Evolutionary conservation across 1,140 invertebrate genomes (phyloP), one percentile per base, ranked within the genome.

Genomic region (Aphaenogaster floridana): DNA sequence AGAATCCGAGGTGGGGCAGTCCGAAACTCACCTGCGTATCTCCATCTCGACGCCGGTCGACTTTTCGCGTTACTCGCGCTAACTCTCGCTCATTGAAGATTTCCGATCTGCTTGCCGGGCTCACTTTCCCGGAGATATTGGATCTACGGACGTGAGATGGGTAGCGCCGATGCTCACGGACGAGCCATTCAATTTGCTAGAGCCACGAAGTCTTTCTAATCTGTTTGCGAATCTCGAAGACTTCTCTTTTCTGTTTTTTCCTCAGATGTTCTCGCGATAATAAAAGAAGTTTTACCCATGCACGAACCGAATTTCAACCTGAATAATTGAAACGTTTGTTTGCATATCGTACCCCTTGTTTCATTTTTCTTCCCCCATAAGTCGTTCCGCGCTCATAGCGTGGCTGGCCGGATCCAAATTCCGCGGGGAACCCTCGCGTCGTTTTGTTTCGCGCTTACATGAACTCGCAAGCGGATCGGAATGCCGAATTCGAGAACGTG

Each of bases 301-400:
- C 42, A 21, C 13, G 39, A 59, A 48, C 8, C 54, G 42, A 76
- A 84, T 17, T 74, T 72, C 17, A 36, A 36, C 15, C 54, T 88
- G 90, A 91, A 91, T 91, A 84, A 91, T 88, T 91, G 83, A 91
- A 91, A 90, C 87, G 78, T 91, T 91, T 86, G 81, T 88, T 91
- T 90, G 89, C 89, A 79, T 86, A 86, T 90, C 71, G 66, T 59
- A 61, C 45, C 59, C 50, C 61, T 90, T 88, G 76, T 86, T 90
- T 81, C 54, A 34, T 36, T 28, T 54, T 59, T 71, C 15, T 48
- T 48, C 9, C 34, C 21, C 68, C 68, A 78, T 88, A 91, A 91
- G 64, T 90, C 69, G 80, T 74, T 28, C 34, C 1, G 79, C 28
- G 61, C n/a, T 8, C n/a, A 61, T 42, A 21, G 45, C 28, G 69